Evolutionary conservation across 1,140 invertebrate species (phyloP).

Genomic region (Sycobia sp.): DNA sequence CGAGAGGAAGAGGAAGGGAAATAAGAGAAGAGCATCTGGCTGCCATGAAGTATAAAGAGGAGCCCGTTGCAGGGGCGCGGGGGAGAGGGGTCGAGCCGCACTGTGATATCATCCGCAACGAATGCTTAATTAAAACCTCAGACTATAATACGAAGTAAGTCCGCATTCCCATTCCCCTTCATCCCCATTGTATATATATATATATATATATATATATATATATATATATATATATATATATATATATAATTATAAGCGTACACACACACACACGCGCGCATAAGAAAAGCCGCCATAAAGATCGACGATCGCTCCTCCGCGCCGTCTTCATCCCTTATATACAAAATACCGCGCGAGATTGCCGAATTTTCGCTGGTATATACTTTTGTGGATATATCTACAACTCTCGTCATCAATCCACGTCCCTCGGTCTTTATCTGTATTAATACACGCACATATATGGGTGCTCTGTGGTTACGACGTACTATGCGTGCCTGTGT

Average conservation of each 20-base stretch:
- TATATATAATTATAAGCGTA: background rate
- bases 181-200: constrained; percentile 38
- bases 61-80: constrained; percentile 17
- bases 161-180: constrained; percentile 41
- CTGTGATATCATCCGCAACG: constrained; percentile 60
- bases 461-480: no score
- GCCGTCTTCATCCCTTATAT: constrained; percentile 7
- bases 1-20: background rate
- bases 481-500: no score
- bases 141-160: no score
- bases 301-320: no score
- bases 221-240: background rate
- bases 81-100: background rate
- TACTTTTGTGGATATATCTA: no score
- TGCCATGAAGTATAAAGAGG: constrained; percentile 61
- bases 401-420: no score
- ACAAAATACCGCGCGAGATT: no score
- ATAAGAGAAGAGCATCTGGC: constrained; percentile 50
- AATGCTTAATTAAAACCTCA: constrained; percentile 64
- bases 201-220: background rate
- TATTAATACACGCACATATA: no score
- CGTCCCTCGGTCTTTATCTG: no score
- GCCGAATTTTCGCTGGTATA: no score
- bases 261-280: no score
- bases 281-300: no score